phyloP scores from a whole-genome alignment of 1,140 invertebrate species.

The Solenopsis fugax region DNA sequence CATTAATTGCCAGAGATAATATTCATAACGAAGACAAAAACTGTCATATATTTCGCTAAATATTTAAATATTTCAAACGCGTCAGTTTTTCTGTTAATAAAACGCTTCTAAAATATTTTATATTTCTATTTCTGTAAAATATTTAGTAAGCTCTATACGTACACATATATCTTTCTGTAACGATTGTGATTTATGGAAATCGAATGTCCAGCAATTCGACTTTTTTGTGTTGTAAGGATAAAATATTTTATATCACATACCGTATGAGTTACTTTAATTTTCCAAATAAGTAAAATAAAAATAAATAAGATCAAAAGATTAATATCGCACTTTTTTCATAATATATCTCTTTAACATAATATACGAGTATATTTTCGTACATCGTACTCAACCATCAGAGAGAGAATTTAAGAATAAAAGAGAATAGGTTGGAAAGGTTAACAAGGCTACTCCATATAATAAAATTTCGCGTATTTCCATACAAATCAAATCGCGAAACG shows the following conservation, averaged over 20 bases:
- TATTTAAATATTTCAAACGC: neutral
- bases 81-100: neutral
- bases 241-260: constrained; percentile 2
- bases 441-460: neutral
- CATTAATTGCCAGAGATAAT: constrained; percentile 54
- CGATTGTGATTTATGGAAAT: neutral
- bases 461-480: neutral
- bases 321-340: neutral
- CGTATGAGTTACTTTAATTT: neutral
- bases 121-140: neutral
- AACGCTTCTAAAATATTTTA: constrained; percentile 4
- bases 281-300: neutral
- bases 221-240: neutral
- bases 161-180: neutral
- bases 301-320: neutral
- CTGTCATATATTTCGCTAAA: neutral
- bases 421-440: neutral
- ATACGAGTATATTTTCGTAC: neutral
- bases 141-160: neutral
- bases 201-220: neutral
- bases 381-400: neutral
- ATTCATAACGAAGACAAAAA: constrained; percentile 27
- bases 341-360: neutral
- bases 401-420: neutral
- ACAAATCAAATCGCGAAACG: neutral